Evolutionary conservation across 2,888 invertebrate genomes (phyloP).

Genomic region (Iphiclides podalirius): DNA sequence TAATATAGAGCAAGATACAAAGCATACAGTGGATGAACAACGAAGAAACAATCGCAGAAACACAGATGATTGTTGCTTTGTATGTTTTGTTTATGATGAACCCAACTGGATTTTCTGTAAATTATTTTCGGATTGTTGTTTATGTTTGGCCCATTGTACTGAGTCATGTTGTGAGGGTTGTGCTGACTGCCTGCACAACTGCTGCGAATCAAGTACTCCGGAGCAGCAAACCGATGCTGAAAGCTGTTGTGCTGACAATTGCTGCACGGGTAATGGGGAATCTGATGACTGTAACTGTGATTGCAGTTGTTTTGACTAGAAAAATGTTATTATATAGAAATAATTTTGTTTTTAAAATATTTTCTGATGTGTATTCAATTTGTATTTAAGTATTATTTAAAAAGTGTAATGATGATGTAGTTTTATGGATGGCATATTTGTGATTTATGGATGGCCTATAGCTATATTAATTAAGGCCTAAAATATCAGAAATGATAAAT

Average conservation of each 20-base stretch:
- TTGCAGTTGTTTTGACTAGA: conserved; percentile 21
- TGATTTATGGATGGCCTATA: too few species aligned
- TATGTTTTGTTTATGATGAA: conserved; percentile 1
- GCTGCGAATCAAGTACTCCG: conserved; percentile 18
- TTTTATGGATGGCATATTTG: too few species aligned
- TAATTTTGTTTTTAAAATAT: too few species aligned
- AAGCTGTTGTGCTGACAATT: conserved; percentile 5
- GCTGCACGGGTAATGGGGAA: conserved; percentile 17
- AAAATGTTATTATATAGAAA: background rate
- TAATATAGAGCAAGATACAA: background rate
- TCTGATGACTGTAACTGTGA: conserved; percentile 24
- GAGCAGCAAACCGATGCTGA: conserved; percentile 1
- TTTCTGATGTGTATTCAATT: too few species aligned
- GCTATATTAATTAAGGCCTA: too few species aligned
- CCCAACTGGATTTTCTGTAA: background rate
- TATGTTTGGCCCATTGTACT: conserved; percentile 18
- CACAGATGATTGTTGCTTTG: conserved; percentile 10
- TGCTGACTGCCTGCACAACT: conserved; percentile 16
- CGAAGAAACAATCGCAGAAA: conserved; percentile 2
- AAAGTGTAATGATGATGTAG: too few species aligned
- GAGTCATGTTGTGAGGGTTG: conserved; percentile 22
- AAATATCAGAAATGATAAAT: too few species aligned
- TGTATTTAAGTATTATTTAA: too few species aligned
- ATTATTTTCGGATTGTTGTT: conserved; percentile 18
- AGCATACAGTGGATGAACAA: conserved; percentile 4